Percentiles rank a stretch among this genome's conserved stretches.
These are phyloP conservation scores for Equus quagga DNA, from an alignment of 2,113 vertebrate species.

Conservation along the genomic window DNA sequence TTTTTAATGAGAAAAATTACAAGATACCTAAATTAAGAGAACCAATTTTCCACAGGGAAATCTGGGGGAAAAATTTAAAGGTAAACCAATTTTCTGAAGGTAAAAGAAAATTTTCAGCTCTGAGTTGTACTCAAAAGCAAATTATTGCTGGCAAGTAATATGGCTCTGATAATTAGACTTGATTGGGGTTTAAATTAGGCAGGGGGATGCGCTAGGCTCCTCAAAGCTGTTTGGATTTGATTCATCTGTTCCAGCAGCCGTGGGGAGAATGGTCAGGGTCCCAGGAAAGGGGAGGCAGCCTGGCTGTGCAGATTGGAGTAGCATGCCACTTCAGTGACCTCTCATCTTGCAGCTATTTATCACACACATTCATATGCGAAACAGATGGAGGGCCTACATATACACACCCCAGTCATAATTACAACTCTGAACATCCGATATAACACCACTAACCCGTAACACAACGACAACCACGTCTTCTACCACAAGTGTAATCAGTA, in stretches of 20 bases:
- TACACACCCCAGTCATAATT: rapidly evolving
- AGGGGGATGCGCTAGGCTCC: background rate
- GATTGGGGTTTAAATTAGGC: slow-evolving; percentile 62
- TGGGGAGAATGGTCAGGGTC: background rate
- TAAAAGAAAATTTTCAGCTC: slow-evolving; percentile 74
- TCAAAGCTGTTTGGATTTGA: background rate
- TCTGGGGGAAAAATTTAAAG: slow-evolving; percentile 27
- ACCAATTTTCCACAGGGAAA: slow-evolving; percentile 62
- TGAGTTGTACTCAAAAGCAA: slow-evolving; percentile 66
- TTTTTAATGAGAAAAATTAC: slow-evolving; percentile 81
- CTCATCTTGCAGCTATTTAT: background rate
- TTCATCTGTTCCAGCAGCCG: background rate
- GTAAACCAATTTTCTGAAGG: slow-evolving; percentile 75
- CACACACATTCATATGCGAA: background rate
- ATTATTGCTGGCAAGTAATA: slow-evolving; percentile 69
- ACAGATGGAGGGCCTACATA: background rate
- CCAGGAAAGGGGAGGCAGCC: background rate
- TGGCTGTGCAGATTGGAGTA: background rate
- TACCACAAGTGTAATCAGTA: rapidly evolving
- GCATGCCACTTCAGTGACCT: background rate
- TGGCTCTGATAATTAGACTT: slow-evolving; percentile 65
- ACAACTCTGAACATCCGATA: background rate
- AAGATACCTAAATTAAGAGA: slow-evolving; percentile 78
- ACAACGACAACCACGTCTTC: background rate
- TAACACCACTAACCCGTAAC: rapidly evolving